Evolutionary conservation across 2,888 invertebrate species (phyloP), one percentile per base, ranked within the genome.

Genomic region (Timandra comae): DNA sequence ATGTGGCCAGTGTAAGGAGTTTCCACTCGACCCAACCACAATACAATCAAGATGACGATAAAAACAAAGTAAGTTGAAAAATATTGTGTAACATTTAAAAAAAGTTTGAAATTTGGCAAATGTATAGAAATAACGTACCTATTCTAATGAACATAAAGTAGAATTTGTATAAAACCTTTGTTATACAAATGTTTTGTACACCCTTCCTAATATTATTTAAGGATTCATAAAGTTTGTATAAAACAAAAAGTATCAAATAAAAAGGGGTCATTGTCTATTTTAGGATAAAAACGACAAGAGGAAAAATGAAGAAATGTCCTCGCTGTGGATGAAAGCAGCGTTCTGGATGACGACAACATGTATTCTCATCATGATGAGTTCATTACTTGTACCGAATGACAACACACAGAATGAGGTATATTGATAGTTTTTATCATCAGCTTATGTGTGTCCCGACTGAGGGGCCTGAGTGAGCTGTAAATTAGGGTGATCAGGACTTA

Each of bases 321-420:
- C 93, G 0, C 69, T 94, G 2, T 45, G 94, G 12, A 89, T 92
- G 12, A 94, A 95, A 64, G 92, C 91, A 0, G 87, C 91, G n/a
- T 85, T 94, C 29, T 94, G 94, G 93, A 89, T 93, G 88, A 74
- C 93, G 13, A 91, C 91, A 2, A 91, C 92, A 8, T 93, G 91
- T 57, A 88, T 93, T 77, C 86, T 93, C 19, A 88, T 93, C 12
- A 88, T 92, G n/a, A 81, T 91, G 34, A 88, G 93, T 43, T 91
- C 93, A 0, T 67, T 93, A 23, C 65, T 94, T 33, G 89, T 93
- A 42, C 92, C 93, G 0, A 89, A 89, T 33, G 75, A 82, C 29
- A 91, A 89, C 33, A 89, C 89, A 49, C 91, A 93, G 53, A 92
- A 91, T 47, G 94, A 95, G 85, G 92, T 92, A 68, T 58, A 23